Conservation (phyloP, 2,888 invertebrate species). For the Salticus scenicus region DNA sequence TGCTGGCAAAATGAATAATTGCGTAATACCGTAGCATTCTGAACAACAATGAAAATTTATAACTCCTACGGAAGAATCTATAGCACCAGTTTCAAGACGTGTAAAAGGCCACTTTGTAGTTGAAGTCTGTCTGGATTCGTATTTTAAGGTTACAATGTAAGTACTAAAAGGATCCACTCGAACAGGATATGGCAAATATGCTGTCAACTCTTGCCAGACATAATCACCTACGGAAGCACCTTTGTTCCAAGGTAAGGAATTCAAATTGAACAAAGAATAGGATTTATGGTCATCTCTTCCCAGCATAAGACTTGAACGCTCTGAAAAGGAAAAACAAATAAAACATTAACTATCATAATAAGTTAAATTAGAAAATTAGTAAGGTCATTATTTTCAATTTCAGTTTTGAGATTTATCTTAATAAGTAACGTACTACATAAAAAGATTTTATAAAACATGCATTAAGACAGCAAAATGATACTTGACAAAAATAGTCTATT, state of each 20-base stretch:
- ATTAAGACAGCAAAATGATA: too few species aligned
- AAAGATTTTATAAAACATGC: too few species aligned
- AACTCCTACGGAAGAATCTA: conserved; percentile 28
- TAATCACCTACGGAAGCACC: conserved; percentile 16
- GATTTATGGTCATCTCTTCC: conserved; percentile 24
- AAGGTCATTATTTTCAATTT: too few species aligned
- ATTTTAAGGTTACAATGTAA: conserved; percentile 27
- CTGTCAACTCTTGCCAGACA: conserved; percentile 49
- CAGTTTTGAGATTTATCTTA: too few species aligned
- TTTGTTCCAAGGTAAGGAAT: conserved; percentile 48
- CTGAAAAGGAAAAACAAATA: background rate
- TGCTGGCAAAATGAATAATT: conserved; percentile 52
- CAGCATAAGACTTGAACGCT: conserved; percentile 1
- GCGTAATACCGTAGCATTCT: conserved; percentile 33
- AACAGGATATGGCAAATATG: conserved; percentile 52
- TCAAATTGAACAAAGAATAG: conserved; percentile 44
- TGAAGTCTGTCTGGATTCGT: background rate
- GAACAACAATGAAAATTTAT: conserved; percentile 20
- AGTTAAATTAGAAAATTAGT: too few species aligned
- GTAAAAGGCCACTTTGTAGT: conserved; percentile 46
- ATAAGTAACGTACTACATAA: too few species aligned
- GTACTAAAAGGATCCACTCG: conserved; percentile 51
- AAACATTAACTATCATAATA: too few species aligned
- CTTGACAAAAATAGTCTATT: too few species aligned
- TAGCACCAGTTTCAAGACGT: conserved; percentile 11